Evolutionary conservation across 2,797 vertebrate species (phyloP), one percentile per base, ranked within the genome.

Genomic region (Triplophysa yarkandensis): DNA sequence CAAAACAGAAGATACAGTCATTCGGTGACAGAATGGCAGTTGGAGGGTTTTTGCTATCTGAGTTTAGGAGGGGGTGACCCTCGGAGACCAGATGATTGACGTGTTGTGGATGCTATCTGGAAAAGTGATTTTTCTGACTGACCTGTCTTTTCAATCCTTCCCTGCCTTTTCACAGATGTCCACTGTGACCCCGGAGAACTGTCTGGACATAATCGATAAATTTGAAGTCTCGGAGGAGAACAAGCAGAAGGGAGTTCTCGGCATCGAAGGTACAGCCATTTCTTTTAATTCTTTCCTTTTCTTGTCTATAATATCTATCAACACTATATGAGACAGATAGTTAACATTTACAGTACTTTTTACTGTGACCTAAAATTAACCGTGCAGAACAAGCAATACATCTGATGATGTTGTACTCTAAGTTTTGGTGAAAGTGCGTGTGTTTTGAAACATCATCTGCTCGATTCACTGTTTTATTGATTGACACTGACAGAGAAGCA

Each of bases 161-260:
- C 25, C 28, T 71, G 36, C 72, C 28, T 64, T 50, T 28, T 54
- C 36, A 6, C 85, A 99, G 97, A 95, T 98, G 94, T 87, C 76
- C 79, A 95, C 90, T 14, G 93, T 98, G 86, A 97, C 96, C 0
- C 84, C 92, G 57, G 96, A 99, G 74, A 94, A 92, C 69, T 94
- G 94, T 76, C 89, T 93, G 84, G 95, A 98, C 86, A 91, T 99
- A 87, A 94, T 98, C 82, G 90, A 93, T 83, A 98, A 97, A 85
- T 99, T 99, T 86, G 97, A 99, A 84, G 85, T 94, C 70, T 95
- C 94, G 0, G 93, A 96, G 68, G 96, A 98, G 88, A 96, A 97
- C 87, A 98, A 97, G 88, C 89, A 89, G 65, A 93, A 90, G 74
- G 92, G 93, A 5, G 80, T 97, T 74, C 88, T 99, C 85, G 96